A percentile compares a stretch with the other conserved stretches of the same genome.
Conservation (phyloP, 2,888 invertebrate genomes). For the Dascillus cervinus region DNA sequence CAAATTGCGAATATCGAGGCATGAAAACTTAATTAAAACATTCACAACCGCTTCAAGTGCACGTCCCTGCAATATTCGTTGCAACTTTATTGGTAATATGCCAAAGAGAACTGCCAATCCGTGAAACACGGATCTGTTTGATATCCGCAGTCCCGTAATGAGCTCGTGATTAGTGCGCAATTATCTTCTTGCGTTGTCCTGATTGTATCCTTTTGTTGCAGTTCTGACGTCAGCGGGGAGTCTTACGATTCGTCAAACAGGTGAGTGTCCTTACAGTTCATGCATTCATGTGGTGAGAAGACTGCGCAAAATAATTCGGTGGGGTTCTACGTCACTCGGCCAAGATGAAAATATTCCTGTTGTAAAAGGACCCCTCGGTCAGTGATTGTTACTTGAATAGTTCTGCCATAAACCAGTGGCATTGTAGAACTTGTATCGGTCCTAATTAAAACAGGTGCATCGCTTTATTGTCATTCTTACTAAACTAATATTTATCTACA, state of each 20-base stretch:
- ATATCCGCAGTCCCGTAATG: constrained; percentile 17
- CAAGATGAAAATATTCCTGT: too few species aligned
- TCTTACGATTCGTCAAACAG: constrained; percentile 24
- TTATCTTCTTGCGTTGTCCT: constrained; percentile 27
- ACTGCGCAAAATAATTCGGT: constrained; percentile 7
- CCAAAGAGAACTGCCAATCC: constrained; percentile 14
- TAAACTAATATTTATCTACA: too few species aligned
- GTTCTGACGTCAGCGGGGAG: constrained; percentile 30
- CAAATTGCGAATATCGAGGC: too few species aligned
- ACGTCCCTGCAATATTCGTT: constrained; percentile 10
- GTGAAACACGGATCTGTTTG: constrained; percentile 9
- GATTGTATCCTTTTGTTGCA: constrained; percentile 31
- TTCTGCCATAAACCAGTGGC: too few species aligned
- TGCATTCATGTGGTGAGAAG: constrained; percentile 9
- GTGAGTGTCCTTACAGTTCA: constrained; percentile 22
- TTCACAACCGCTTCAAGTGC: constrained; percentile 6
- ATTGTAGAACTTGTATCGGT: too few species aligned
- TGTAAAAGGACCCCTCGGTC: too few species aligned
- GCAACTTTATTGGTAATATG: constrained; percentile 8
- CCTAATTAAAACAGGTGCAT: too few species aligned
- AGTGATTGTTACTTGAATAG: too few species aligned
- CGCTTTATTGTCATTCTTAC: too few species aligned
- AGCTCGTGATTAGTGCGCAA: constrained; percentile 23
- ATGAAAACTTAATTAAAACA: constrained; percentile 16
- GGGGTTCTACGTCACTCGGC: constrained; percentile 2